Base-by-base conservation (phyloP, 2,888 invertebrate species). In the Dilophus febrilis region DNA sequence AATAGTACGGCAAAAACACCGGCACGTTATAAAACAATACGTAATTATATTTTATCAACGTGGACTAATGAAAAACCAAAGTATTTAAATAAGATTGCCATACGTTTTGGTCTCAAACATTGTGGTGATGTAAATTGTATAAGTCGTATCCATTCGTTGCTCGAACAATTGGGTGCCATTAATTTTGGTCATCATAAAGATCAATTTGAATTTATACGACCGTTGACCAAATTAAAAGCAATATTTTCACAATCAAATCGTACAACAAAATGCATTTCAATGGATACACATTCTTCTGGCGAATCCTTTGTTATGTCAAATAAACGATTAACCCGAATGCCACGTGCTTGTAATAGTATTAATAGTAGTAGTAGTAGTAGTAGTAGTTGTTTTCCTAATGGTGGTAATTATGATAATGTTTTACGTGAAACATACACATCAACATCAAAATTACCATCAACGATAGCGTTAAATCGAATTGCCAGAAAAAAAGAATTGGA, bases 101-200 rank as follows among this genome's bases (percentile, higher is more conserved):
- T 69, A 8, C 54, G 73, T 38, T 56, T 63, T 44, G 72, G 71
- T 3, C 54, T 74, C 44, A 70, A 67, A 53, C 68, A 70, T 49
- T 71, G 71, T 52, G 74, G 74, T 1, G 73, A 74, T 57, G 72
- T 73, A 3, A 72, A 72, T 51, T 66, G 67, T 48, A 70, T 74
- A 42, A 68, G 72, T 11, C 58, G 70, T 41, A 66, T 75, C 19
- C 74, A 74, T 55, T 57, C 65, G 17, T 70, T 69, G 47, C 56
- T 75, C 40, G 74, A 75, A 53, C 69, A 70, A 56, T 65, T 67
- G 44, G 75, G 74, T 13, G 72, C 68, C 14, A 73, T 74, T 43
- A 75, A 75, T 58, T 73, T 71, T 59, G 69, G 68, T 12, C 72
- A 72, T 56, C 32, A 43, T 10, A 64, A 71, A 68, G 56, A 57